Percentiles rank a stretch among this genome's conserved stretches.
These are phyloP conservation scores for Notechis scutatus DNA, from an alignment of 2,113 vertebrate genomes.

Conservation along the genomic window DNA sequence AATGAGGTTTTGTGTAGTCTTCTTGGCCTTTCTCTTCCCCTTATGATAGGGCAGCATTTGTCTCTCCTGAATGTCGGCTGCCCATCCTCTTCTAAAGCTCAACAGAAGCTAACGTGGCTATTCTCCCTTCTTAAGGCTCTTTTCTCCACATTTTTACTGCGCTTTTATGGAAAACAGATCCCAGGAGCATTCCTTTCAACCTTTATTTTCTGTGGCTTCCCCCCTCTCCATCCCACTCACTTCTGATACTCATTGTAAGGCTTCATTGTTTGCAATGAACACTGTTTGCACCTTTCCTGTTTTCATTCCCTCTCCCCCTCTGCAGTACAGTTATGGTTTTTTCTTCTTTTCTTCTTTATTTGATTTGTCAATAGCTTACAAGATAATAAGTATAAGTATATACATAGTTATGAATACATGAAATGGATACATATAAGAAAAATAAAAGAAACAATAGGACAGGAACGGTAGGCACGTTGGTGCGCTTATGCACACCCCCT, in stretches of 20 bases:
- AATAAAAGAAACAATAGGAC: no score
- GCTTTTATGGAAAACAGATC: background rate
- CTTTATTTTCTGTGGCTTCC: background rate
- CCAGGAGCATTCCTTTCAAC: background rate
- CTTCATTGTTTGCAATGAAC: no score
- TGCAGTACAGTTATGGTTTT: background rate
- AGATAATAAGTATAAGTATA: no score
- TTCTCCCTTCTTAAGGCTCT: background rate
- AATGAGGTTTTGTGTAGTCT: background rate
- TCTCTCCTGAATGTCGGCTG: background rate
- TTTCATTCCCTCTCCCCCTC: background rate
- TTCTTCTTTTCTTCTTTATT: no score
- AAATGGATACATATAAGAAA: no score
- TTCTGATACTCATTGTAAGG: background rate
- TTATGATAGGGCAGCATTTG: background rate
- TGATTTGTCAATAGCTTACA: no score
- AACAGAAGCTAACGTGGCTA: background rate
- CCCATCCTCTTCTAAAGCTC: background rate
- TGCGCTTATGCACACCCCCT: no score
- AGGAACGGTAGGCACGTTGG: no score
- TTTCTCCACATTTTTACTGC: background rate
- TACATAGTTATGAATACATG: no score
- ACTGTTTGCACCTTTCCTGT: background rate
- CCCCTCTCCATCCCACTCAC: background rate
- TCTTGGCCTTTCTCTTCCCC: background rate